Evolutionary conservation across 2,797 vertebrate genomes (phyloP).

Genomic region (Sebastes umbrosus): DNA sequence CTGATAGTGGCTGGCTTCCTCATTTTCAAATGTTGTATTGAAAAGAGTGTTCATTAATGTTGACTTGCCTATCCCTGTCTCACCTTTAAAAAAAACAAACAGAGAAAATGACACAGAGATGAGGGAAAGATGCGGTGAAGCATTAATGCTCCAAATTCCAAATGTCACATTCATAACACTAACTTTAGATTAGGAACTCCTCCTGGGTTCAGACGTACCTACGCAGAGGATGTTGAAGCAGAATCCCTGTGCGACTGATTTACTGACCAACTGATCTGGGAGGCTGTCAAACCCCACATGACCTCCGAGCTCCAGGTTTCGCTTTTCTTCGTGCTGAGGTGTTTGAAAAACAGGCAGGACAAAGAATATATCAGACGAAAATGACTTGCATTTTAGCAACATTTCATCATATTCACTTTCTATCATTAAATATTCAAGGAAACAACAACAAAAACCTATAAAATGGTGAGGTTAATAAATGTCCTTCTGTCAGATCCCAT

Average conservation of each 20-base stretch:
- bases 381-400: neutral
- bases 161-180: neutral
- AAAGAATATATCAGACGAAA: neutral
- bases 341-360: conserved; percentile 27
- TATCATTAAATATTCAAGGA: neutral
- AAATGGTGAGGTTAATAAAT: neutral
- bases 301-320: conserved; percentile 88
- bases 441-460: neutral
- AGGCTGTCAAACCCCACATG: conserved; percentile 98
- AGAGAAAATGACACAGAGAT: neutral
- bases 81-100: conserved; percentile 77
- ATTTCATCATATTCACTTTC: neutral
- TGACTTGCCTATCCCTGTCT: conserved; percentile 97
- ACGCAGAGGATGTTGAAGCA: conserved; percentile 99
- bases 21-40: conserved; percentile 93
- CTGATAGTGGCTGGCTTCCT: conserved; percentile 92
- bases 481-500: conserved; percentile 12
- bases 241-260: conserved; percentile 93
- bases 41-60: conserved; percentile 97
- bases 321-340: conserved; percentile 88
- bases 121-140: neutral
- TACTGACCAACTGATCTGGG: conserved; percentile 97
- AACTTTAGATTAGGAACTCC: neutral
- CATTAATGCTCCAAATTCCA: neutral
- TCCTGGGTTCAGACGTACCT: conserved; percentile 81